A percentile compares a stretch with the other conserved stretches of the same genome.
Evolutionary conservation across 2,797 vertebrate species (phyloP).

Genomic region (Aphelocoma californica): DNA sequence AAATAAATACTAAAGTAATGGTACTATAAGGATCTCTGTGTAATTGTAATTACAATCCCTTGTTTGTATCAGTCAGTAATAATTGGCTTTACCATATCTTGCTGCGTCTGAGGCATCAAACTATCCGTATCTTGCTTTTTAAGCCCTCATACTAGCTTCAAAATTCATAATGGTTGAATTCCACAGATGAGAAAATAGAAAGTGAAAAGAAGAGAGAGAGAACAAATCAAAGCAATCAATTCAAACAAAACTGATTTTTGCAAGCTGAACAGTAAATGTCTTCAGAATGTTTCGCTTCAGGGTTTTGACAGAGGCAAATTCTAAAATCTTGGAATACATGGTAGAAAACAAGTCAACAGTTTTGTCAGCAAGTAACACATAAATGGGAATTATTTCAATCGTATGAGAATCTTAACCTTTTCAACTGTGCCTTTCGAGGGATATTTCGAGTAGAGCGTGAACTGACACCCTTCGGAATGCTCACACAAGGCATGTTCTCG

Average conservation of each 20-base stretch:
- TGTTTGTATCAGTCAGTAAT: background rate
- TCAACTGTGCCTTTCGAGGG: slow-evolving; percentile 31
- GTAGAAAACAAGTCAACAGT: slow-evolving; percentile 42
- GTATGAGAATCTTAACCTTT: slow-evolving; percentile 41
- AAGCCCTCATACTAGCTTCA: background rate
- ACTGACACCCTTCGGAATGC: background rate
- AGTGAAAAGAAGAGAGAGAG: slow-evolving; percentile 16
- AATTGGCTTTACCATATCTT: background rate
- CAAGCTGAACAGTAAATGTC: slow-evolving; percentile 6
- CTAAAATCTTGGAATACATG: slow-evolving; percentile 25
- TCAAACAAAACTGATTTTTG: background rate
- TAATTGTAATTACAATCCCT: background rate
- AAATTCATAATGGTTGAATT: background rate
- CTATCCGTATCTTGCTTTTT: background rate
- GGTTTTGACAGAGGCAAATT: slow-evolving; percentile 18
- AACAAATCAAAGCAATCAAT: slow-evolving; percentile 30
- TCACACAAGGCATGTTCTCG: slow-evolving; percentile 9
- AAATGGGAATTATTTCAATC: slow-evolving; percentile 46
- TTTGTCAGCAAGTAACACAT: slow-evolving; percentile 41
- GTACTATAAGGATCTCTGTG: background rate
- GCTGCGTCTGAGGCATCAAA: background rate
- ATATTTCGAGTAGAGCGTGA: background rate
- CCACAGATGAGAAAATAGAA: slow-evolving; percentile 10
- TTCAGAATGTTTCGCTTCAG: slow-evolving; percentile 1
- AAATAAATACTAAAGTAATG: background rate